Conservation (phyloP, 2,113 vertebrate species). For the Pleuronectes platessa region DNA sequence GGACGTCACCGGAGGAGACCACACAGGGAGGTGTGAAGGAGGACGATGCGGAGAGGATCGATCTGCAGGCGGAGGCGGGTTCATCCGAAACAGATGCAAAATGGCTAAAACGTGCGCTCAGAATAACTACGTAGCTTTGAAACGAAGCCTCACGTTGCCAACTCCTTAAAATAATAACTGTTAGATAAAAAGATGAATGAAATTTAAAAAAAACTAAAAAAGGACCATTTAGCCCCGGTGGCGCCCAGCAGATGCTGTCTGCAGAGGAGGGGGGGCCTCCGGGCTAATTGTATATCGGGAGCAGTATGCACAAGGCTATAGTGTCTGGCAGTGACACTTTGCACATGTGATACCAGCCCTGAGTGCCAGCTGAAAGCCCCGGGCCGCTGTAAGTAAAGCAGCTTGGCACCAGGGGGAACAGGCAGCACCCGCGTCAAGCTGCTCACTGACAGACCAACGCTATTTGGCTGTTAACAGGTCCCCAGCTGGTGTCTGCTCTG, state of each 20-base stretch:
- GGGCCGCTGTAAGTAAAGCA: conserved; percentile 35
- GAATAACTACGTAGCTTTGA: background rate
- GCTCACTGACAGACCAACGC: conserved; percentile 64
- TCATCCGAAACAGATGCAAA: conserved; percentile 19
- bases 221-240: background rate
- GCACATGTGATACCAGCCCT: conserved; percentile 49
- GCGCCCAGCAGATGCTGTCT: conserved; percentile 65
- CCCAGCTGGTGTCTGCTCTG: conserved; percentile 72
- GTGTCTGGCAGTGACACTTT: conserved; percentile 43
- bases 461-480: conserved; percentile 71
- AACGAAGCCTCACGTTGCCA: background rate
- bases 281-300: conserved; percentile 48
- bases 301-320: conserved; percentile 35
- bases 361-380: conserved; percentile 52
- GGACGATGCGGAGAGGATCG: conserved; percentile 4
- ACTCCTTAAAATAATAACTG: conserved; percentile 12
- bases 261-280: conserved; percentile 6
- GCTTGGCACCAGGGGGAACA: conserved; percentile 44
- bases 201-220: conserved; percentile 29
- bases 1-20: conserved; percentile 49
- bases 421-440: conserved; percentile 54
- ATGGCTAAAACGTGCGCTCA: conserved; percentile 4
- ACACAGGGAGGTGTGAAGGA: conserved; percentile 53
- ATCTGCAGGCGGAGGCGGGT: conserved; percentile 1
- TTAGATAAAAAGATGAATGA: background rate